A percentile compares a stretch with the other conserved stretches of the same genome.
phyloP scores from a whole-genome alignment of 2,113 vertebrate genomes.

The Tachuris rubrigastra region DNA sequence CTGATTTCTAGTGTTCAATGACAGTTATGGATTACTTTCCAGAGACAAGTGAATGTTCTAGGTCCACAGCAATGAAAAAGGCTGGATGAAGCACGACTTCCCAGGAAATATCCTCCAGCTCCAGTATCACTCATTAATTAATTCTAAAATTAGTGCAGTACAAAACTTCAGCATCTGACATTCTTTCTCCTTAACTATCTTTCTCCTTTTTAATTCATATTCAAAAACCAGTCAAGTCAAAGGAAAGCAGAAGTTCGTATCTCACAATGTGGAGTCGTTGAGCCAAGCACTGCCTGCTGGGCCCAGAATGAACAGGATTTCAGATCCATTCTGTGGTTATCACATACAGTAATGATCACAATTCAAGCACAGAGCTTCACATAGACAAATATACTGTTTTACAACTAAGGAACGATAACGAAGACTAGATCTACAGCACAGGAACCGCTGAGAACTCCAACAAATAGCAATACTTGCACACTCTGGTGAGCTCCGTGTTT shows the following conservation, averaged over 20 bases:
- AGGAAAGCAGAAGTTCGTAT: not conserved
- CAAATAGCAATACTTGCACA: not conserved
- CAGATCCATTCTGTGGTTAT: not conserved
- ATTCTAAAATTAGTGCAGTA: not conserved
- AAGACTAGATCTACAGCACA: not conserved
- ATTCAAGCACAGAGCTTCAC: not conserved
- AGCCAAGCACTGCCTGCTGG: not conserved
- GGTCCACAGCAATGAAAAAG: not conserved
- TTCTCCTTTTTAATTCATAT: not conserved
- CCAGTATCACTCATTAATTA: not conserved
- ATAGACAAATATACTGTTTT: not conserved
- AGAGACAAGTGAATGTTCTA: not conserved
- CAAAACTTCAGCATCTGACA: not conserved
- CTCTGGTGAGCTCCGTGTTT: not conserved
- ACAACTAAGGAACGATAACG: not conserved
- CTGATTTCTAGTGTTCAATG: not conserved
- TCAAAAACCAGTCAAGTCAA: not conserved
- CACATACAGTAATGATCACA: not conserved
- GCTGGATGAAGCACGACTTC: not conserved
- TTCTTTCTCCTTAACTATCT: not conserved
- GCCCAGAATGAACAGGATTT: not conserved
- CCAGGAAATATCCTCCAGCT: not conserved
- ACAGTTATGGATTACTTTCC: not conserved
- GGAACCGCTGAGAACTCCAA: rapidly evolving
- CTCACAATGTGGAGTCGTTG: rapidly evolving